A percentile compares a stretch with the other conserved stretches of the same genome.
These are phyloP conservation scores for Athene noctua DNA, from an alignment of 2,113 vertebrate species.

Conservation along the genomic window DNA sequence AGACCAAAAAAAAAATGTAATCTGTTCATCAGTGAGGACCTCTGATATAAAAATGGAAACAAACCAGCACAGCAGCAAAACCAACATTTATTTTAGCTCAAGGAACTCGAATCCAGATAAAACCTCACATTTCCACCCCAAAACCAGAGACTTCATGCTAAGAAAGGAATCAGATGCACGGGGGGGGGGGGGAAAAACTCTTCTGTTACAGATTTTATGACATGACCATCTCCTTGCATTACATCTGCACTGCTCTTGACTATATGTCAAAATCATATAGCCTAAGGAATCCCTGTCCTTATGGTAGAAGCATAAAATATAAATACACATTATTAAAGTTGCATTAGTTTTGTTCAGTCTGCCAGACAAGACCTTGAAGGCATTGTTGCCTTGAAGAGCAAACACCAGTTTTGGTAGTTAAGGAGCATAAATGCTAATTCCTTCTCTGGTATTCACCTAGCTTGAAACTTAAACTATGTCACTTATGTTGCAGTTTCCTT, in stretches of 20 bases:
- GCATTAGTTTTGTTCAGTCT: slow-evolving; percentile 44
- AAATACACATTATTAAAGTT: slow-evolving; percentile 49
- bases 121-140: background rate
- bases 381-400: slow-evolving; percentile 16
- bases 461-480: background rate
- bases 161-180: background rate
- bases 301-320: slow-evolving; percentile 49
- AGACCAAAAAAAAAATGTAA: background rate
- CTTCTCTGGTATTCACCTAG: background rate
- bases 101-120: background rate
- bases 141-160: background rate
- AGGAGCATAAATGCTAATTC: background rate
- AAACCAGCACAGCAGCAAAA: background rate
- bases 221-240: background rate
- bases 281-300: slow-evolving; percentile 25
- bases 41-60: background rate
- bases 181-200: background rate
- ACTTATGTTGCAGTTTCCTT: background rate
- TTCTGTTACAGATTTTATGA: background rate
- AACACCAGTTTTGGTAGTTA: slow-evolving; percentile 4
- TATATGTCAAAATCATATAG: slow-evolving; percentile 9
- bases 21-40: background rate
- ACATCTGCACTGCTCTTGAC: background rate
- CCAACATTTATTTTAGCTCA: background rate
- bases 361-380: slow-evolving; percentile 24